These are phyloP conservation scores for Cephus spinipes DNA, from an alignment of 2,888 invertebrate species.

Conservation along the genomic window DNA sequence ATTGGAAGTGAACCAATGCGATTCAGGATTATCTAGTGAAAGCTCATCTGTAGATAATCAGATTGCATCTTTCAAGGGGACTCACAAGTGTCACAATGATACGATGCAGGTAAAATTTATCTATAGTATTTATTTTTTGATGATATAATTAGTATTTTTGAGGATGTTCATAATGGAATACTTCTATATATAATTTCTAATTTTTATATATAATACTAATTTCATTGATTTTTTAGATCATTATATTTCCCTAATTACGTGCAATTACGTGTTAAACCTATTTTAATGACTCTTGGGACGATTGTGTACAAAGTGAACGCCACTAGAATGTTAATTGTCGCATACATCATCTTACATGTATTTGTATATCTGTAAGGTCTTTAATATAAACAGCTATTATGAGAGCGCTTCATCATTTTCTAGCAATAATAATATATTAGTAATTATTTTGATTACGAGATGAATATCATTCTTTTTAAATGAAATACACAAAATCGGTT, in stretches of 20 bases:
- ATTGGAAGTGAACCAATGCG: conserved; percentile 90
- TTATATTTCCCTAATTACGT: background rate
- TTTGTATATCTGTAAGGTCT: background rate
- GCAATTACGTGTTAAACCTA: background rate
- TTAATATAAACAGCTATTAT: background rate
- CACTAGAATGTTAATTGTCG: background rate
- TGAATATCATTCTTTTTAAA: background rate
- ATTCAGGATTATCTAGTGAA: conserved; percentile 60
- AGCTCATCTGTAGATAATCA: conserved; percentile 68
- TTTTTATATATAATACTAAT: background rate
- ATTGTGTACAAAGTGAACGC: background rate
- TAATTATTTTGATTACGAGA: background rate
- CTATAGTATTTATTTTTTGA: background rate
- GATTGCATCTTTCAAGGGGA: conserved; percentile 85
- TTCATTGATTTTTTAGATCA: background rate
- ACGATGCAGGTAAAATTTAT: conserved; percentile 78
- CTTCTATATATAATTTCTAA: too few relatives aligned
- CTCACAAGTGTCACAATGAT: conserved; percentile 89
- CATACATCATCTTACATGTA: background rate
- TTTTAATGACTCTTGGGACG: background rate
- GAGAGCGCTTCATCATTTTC: background rate
- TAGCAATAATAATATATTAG: background rate
- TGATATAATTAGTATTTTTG: background rate
- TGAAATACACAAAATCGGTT: background rate
- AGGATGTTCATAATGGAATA: too few relatives aligned